phyloP scores from a whole-genome alignment of 2,797 vertebrate species.

The Cetoscarus ocellatus region DNA sequence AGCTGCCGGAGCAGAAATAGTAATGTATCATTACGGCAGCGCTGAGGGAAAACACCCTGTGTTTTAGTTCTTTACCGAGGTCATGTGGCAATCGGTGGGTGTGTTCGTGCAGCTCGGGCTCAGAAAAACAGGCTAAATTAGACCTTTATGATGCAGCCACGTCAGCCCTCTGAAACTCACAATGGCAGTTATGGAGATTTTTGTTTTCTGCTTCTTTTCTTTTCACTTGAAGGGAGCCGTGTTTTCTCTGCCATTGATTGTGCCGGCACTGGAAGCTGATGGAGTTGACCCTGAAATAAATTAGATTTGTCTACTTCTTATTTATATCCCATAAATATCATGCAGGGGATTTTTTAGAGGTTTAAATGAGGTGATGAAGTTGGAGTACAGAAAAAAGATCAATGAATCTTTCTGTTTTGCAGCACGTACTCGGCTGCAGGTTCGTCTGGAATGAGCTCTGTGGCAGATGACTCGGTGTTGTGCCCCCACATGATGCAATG shows the following conservation, averaged over 20 bases:
- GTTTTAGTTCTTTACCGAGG: conserved; percentile 85
- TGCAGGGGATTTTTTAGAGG: conserved; percentile 22
- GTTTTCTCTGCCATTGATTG: conserved; percentile 59
- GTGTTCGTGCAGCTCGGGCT: conserved; percentile 77
- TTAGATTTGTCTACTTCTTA: conserved; percentile 68
- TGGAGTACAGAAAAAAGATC: conserved; percentile 49
- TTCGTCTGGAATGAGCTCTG: conserved; percentile 71
- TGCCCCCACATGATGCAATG: conserved; percentile 85
- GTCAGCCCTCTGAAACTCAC: conserved; percentile 50
- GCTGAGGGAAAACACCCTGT: conserved; percentile 86
- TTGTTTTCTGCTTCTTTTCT: conserved; percentile 32
- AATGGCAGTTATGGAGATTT: conserved; percentile 56
- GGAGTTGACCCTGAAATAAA: conserved; percentile 73
- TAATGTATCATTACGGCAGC: conserved; percentile 87
- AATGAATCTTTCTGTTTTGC: conserved; percentile 63
- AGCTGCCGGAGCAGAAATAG: conserved; percentile 88
- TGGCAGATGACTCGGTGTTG: conserved; percentile 76
- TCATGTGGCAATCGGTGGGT: conserved; percentile 85
- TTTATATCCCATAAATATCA: conserved; percentile 64
- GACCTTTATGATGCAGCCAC: conserved; percentile 78
- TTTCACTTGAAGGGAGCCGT: conserved; percentile 30
- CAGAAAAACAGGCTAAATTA: conserved; percentile 84
- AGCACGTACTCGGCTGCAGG: conserved; percentile 58
- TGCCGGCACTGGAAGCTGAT: conserved; percentile 59
- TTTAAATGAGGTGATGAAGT: conserved; percentile 57